phyloP scores from a whole-genome alignment of 2,113 vertebrate genomes.

The Lycocorax pyrrhopterus region DNA sequence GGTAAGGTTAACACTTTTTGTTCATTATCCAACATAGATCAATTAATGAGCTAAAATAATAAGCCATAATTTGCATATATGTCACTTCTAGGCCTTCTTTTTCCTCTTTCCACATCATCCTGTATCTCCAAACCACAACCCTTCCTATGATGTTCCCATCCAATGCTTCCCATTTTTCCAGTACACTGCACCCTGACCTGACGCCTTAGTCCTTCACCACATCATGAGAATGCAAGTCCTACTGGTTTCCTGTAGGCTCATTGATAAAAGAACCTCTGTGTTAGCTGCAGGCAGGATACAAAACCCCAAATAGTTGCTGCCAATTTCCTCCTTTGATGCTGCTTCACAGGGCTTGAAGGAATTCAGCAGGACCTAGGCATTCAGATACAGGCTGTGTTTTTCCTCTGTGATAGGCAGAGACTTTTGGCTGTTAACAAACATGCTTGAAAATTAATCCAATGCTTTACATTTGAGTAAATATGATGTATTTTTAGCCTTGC shows the following conservation, averaged over 20 bases:
- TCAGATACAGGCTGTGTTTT: not conserved
- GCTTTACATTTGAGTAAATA: slow-evolving; percentile 19
- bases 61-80: not conserved
- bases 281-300: not conserved
- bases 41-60: not conserved
- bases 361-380: not conserved
- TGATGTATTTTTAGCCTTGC: not conserved
- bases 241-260: not conserved
- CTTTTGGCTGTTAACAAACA: not conserved
- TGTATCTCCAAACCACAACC: not conserved
- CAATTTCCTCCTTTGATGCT: not conserved
- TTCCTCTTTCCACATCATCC: not conserved
- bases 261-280: not conserved
- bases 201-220: not conserved
- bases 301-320: not conserved
- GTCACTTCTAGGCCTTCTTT: not conserved
- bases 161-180: not conserved
- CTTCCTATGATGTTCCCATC: not conserved
- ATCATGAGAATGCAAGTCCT: not conserved
- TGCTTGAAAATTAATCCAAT: slow-evolving; percentile 14
- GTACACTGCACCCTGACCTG: not conserved
- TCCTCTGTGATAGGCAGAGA: not conserved
- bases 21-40: not conserved
- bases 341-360: not conserved
- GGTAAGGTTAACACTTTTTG: not conserved